A percentile compares a stretch with the other conserved stretches of the same genome.
Evolutionary conservation across 2,888 invertebrate genomes (phyloP).

Genomic region (Melinaea menophilus): DNA sequence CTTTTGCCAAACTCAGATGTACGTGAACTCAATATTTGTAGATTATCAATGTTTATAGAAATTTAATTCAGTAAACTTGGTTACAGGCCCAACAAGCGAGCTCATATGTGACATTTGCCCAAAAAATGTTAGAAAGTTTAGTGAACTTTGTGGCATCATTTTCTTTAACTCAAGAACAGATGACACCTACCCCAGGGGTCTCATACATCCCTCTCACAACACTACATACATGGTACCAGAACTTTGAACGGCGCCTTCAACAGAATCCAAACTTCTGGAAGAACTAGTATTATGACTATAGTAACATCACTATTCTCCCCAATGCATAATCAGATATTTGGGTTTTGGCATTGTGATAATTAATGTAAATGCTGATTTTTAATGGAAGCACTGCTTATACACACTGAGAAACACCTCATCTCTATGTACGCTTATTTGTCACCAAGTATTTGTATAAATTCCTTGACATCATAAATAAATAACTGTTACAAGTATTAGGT

Average conservation of each 20-base stretch:
- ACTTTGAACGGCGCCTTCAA: slow-evolving; percentile 91
- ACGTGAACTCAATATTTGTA: slow-evolving; percentile 31
- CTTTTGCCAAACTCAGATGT: slow-evolving; percentile 59
- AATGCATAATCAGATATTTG: no score
- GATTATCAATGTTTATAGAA: no score
- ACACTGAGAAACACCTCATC: no score
- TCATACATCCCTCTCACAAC: slow-evolving; percentile 92
- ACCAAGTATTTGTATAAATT: no score
- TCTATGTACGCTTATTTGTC: no score
- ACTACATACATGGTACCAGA: slow-evolving; percentile 95
- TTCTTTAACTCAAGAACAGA: slow-evolving; percentile 86
- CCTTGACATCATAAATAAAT: no score
- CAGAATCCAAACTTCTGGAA: slow-evolving; percentile 98
- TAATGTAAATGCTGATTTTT: no score
- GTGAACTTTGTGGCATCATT: slow-evolving; percentile 96
- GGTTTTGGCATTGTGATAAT: no score
- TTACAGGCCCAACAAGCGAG: slow-evolving; percentile 61
- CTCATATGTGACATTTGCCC: slow-evolving; percentile 82
- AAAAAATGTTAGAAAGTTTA: slow-evolving; percentile 95
- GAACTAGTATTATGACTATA: slow-evolving; percentile 40
- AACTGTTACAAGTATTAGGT: no score
- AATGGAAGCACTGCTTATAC: no score
- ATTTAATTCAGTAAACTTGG: neutral
- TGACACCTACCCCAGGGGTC: slow-evolving; percentile 87
- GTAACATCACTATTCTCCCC: neutral